Percentiles rank a stretch among this genome's conserved stretches.
Evolutionary conservation across 2,797 vertebrate species (phyloP).

Genomic region (Mormyrops attenuatus): DNA sequence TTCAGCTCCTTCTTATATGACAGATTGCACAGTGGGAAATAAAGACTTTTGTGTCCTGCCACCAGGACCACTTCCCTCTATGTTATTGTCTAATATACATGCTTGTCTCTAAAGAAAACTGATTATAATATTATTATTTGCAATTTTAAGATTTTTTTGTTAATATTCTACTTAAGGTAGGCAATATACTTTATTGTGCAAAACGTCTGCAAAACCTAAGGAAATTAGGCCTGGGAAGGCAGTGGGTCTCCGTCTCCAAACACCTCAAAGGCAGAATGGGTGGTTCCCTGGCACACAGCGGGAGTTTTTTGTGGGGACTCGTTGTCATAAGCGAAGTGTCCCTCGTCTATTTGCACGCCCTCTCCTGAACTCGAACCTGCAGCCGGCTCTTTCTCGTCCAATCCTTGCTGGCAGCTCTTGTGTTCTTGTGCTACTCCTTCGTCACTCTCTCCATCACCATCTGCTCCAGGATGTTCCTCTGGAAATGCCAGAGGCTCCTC

Average conservation of each 20-base stretch:
- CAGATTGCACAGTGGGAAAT: constrained; percentile 17
- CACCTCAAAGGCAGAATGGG: constrained; percentile 40
- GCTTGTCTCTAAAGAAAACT: constrained; percentile 32
- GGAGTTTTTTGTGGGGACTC: constrained; percentile 28
- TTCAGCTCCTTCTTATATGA: not conserved
- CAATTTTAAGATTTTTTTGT: constrained; percentile 33
- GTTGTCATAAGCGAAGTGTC: constrained; percentile 33
- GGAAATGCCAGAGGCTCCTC: constrained; percentile 52
- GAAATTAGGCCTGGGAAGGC: constrained; percentile 59
- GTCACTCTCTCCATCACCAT: constrained; percentile 26
- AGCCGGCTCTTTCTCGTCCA: constrained; percentile 48
- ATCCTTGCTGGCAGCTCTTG: constrained; percentile 43
- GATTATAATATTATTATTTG: constrained; percentile 34
- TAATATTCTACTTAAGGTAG: constrained; percentile 44
- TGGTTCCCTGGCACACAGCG: constrained; percentile 41
- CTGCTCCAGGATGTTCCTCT: constrained; percentile 30
- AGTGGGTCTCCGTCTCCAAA: constrained; percentile 51
- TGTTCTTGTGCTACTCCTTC: constrained; percentile 41
- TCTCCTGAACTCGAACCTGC: constrained; percentile 44
- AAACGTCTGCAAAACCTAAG: constrained; percentile 65
- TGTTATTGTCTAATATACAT: constrained; percentile 29
- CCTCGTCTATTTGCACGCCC: constrained; percentile 30
- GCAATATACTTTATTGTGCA: constrained; percentile 66
- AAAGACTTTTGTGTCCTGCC: not conserved
- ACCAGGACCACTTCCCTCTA: not conserved